These are phyloP conservation scores for Hirtodrosophila cameraria DNA, from an alignment of 2,888 invertebrate species.

Conservation along the genomic window DNA sequence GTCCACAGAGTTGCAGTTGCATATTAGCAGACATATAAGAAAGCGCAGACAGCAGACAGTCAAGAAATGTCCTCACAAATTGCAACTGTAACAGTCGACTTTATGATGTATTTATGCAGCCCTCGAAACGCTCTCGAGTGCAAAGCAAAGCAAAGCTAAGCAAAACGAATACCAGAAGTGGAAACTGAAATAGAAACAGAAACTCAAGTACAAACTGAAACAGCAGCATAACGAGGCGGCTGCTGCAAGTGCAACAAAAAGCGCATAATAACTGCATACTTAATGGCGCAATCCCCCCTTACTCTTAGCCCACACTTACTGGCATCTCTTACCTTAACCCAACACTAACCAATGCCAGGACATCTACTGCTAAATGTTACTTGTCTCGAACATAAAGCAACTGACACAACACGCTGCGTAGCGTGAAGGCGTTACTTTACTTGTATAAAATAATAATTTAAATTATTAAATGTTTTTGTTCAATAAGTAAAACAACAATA, in stretches of 20 bases:
- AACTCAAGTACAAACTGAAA: background rate
- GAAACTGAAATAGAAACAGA: background rate
- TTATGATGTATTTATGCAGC: constrained; percentile 78
- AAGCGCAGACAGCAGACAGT: constrained; percentile 9
- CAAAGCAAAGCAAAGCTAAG: constrained; percentile 69
- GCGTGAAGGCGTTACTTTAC: constrained; percentile 13
- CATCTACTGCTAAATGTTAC: constrained; percentile 37
- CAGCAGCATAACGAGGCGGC: constrained; percentile 64
- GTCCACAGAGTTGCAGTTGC: constrained; percentile 50
- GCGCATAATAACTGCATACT: constrained; percentile 76
- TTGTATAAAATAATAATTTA: too few relatives aligned
- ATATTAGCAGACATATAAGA: constrained; percentile 66
- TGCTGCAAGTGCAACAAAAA: constrained; percentile 73
- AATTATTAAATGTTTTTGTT: too few relatives aligned
- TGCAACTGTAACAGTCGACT: constrained; percentile 58
- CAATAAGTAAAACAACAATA: too few relatives aligned
- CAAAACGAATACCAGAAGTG: constrained; percentile 41
- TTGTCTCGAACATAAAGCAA: constrained; percentile 18
- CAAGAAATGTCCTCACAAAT: constrained; percentile 70
- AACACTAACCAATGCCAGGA: background rate
- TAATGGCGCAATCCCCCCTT: constrained; percentile 58
- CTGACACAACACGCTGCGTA: constrained; percentile 14
- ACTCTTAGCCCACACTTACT: constrained; percentile 20
- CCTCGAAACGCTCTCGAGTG: constrained; percentile 57
- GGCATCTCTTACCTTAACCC: background rate